phyloP scores from a whole-genome alignment of 2,113 vertebrate species.

The Orthonyx spaldingii region DNA sequence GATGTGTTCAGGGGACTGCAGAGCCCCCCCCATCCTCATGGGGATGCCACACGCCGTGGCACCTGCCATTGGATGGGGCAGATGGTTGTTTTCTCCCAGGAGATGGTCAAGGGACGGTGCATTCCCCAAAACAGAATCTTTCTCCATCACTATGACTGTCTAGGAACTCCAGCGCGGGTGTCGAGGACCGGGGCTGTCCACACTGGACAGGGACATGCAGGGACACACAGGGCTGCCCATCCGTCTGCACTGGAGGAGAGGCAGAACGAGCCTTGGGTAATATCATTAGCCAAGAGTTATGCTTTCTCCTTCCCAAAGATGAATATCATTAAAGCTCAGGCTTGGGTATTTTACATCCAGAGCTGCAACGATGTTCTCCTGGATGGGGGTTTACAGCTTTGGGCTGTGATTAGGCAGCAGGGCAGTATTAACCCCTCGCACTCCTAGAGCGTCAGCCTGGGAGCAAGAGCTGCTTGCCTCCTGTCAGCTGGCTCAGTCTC shows the following conservation, averaged over 20 bases:
- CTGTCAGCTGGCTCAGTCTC: neutral
- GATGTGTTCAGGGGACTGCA: neutral
- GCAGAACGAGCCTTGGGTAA: neutral
- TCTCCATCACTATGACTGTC: accelerated
- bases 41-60: too few species aligned
- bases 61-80: accelerated
- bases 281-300: neutral
- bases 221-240: neutral
- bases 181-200: neutral
- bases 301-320: neutral
- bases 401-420: neutral
- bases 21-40: accelerated
- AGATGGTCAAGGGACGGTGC: neutral
- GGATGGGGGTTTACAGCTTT: neutral
- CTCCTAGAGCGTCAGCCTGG: neutral
- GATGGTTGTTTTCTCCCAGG: neutral
- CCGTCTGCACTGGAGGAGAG: neutral
- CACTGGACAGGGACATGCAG: accelerated
- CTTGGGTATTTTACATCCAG: neutral
- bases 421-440: neutral
- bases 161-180: neutral
- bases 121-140: neutral
- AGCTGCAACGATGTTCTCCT: neutral
- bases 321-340: neutral
- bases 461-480: neutral